A percentile compares a stretch with the other conserved stretches of the same genome.
Conservation (phyloP, 1,140 invertebrate genomes). For the Diabrotica undecimpunctata region DNA sequence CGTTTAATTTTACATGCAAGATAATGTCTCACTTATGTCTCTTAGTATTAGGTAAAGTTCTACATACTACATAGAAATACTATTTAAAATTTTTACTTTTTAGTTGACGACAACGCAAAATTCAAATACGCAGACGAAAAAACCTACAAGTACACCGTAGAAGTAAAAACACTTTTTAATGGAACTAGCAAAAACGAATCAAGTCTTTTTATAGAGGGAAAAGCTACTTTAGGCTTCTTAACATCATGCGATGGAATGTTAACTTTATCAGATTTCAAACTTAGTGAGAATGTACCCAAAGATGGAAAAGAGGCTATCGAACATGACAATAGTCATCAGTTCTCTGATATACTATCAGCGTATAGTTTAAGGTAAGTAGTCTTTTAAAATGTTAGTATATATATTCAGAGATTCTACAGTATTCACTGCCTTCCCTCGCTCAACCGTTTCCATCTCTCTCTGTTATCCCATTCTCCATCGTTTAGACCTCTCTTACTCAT, state of each 20-base stretch:
- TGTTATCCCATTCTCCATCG: no score
- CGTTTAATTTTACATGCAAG: no score
- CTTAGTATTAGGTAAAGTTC: no score
- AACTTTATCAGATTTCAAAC: conserved; percentile 46
- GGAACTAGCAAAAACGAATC: conserved; percentile 65
- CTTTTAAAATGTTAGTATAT: background rate
- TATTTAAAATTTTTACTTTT: no score
- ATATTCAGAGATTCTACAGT: no score
- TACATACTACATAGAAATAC: no score
- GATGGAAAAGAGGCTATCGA: conserved; percentile 52
- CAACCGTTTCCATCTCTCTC: no score
- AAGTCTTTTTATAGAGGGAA: conserved; percentile 56
- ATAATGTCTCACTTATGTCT: no score
- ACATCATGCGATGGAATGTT: conserved; percentile 59
- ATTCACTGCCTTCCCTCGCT: no score
- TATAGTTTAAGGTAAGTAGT: conserved; percentile 49
- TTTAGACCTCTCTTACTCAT: no score
- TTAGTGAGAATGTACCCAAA: conserved; percentile 44
- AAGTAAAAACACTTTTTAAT: conserved; percentile 61
- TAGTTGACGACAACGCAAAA: conserved; percentile 49
- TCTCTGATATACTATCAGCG: conserved; percentile 49
- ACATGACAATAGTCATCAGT: conserved; percentile 51
- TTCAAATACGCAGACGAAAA: conserved; percentile 61
- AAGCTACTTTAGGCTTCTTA: conserved; percentile 55
- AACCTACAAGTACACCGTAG: conserved; percentile 62